Percentiles rank a stretch among this genome's conserved stretches.
These are phyloP conservation scores for Trachelus troglodyta DNA, from an alignment of 2,888 invertebrate species.

Conservation along the genomic window DNA sequence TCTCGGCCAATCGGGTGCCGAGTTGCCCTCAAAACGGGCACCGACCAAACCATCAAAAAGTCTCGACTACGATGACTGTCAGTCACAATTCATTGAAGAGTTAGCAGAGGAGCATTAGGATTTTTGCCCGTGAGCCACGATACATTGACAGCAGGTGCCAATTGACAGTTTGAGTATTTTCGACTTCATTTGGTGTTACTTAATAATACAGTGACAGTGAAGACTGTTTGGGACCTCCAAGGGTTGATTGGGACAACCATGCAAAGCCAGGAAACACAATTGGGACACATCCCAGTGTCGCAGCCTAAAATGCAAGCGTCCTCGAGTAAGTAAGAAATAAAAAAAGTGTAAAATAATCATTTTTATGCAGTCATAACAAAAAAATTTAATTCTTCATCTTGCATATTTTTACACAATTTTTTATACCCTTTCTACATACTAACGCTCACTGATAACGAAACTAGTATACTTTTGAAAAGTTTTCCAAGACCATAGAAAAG, in stretches of 20 bases:
- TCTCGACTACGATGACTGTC: conserved; percentile 49
- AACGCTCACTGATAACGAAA: no score
- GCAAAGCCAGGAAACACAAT: conserved; percentile 49
- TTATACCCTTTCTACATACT: no score
- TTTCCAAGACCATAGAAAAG: background rate
- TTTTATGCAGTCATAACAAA: background rate
- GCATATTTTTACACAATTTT: background rate
- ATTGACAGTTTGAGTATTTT: background rate
- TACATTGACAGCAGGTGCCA: background rate
- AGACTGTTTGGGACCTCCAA: background rate
- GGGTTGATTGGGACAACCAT: conserved; percentile 31
- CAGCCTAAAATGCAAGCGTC: conserved; percentile 56
- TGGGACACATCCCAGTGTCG: conserved; percentile 44
- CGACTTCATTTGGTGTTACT: background rate
- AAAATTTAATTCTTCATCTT: background rate
- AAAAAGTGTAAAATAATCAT: background rate
- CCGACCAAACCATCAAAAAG: conserved; percentile 51
- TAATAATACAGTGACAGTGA: conserved; percentile 3
- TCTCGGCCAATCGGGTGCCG: conserved; percentile 42
- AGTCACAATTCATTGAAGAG: conserved; percentile 50
- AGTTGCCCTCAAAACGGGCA: conserved; percentile 32
- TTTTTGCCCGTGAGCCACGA: background rate
- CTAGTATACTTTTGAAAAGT: background rate
- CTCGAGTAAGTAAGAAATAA: conserved; percentile 52
- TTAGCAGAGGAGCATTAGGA: conserved; percentile 21